Evolutionary conservation across 2,888 invertebrate species (phyloP), one percentile per base, ranked within the genome.

Genomic region (Pycnomerus fuliginosus): DNA sequence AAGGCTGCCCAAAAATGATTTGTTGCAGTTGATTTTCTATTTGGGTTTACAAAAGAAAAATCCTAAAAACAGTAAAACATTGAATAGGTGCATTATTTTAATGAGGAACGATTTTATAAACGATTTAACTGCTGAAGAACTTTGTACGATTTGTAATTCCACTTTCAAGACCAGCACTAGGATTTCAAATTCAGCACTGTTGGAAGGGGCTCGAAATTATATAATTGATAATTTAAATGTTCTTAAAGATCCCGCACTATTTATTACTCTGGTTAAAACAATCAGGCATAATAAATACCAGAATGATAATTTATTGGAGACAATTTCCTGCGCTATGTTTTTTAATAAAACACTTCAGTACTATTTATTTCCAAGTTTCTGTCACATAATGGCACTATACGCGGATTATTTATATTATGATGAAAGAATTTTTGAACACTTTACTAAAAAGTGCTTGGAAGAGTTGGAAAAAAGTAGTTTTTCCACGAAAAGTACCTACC

Each of bases 351-450:
- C 70, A 4, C 43, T 66, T 27, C 34, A 64, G 17, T 52, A 48
- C 46, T 73, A 72, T 48, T 60, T 64, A 3, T 70, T 75, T 50
- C 50, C 62, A n/a, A 60, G 61, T 1, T 53, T 67, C 14, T 66
- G 69, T 34, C 74, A 76, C 50, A 65, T 76, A 22, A 53, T 75
- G 50, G 68, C 70, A 4, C 44, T 74, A 30, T 76, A 69, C 61
- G 68, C 73, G 0, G 71, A 72, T 52, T 65, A 64, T 39, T 54
- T 65, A 22, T 67, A 70, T 53, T 67, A 67, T 37, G 67, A 74
- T 50, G 60, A 61, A 37, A 47, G 56, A 13, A 50, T 72, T 24
- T 39, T 72, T 2, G 48, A 62, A 29, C 49, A 60, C 33, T 62
- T 73, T 36, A 56, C 63, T 2, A 47, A 52, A 23, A 60, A 60